Base-by-base conservation (phyloP, 2,797 vertebrate genomes). In the Aldrovandia affinis region DNA sequence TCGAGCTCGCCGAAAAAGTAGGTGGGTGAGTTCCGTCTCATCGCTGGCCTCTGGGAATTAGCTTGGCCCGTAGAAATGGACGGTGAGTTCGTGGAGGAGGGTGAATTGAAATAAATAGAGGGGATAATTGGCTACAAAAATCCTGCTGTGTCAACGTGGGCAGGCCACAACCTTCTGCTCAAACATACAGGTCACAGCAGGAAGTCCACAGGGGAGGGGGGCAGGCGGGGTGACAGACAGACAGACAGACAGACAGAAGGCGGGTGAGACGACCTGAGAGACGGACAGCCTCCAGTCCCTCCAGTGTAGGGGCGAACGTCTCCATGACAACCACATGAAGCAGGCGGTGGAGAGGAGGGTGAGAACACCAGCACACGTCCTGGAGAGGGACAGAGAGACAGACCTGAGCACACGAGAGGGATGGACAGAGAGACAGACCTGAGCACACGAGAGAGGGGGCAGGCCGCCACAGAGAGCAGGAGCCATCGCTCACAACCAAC, bases 321-420 rank as follows among this genome's bases (percentile, higher is more conserved):
- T 93, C 85, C 90, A 80, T 28, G 92, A 94, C 83, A 92, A 96
- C 92, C 92, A 92, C 84, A 97, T 81, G 25, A 89, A 96, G 86
- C 92, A 95, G 85, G 90, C 91, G 8, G 96, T 96, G 4, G 94
- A 94, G 84, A 98, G 88, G 83, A 98, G 89, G 36, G 95, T 90
- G 87, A 97, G 89, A 9, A 95, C 89, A 83, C 96, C 98, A 85
- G 97, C 92, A 83, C 92, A 91, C 77, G 92, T 90, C 84, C 98
- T 99, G 91, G 83, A 90, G 90, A 86, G 87, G 83, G 25, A 14
- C 10, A 70, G 1, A 78, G 6, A 50, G 47, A 6, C 47, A 50
- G 12, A 12, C 47, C 12, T 6, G 47, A 12, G 12, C 47, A 50
- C 12, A n/a, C n/a, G n/a, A n/a, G n/a, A n/a, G 83, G 90, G 90